Percentiles rank a stretch among this genome's conserved stretches.
Conservation (phyloP, 2,797 vertebrate genomes). For the Alca torda region DNA sequence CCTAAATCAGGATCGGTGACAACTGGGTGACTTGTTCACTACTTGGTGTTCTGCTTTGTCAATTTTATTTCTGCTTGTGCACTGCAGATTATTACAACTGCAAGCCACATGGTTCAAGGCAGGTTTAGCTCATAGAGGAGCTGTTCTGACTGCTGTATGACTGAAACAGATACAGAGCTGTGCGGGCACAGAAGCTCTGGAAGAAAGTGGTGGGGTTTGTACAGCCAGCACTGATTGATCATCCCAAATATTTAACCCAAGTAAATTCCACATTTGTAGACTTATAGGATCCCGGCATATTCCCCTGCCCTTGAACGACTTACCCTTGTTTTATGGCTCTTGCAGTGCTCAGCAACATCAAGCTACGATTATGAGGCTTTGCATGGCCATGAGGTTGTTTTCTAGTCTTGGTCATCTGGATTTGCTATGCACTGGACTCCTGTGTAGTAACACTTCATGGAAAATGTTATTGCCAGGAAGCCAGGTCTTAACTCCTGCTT, state of each 20-base stretch:
- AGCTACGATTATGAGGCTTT: not conserved
- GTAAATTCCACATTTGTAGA: not conserved
- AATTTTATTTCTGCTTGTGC: not conserved
- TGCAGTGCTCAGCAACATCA: not conserved
- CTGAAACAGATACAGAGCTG: not conserved
- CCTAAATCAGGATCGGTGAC: not conserved
- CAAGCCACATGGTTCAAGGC: not conserved
- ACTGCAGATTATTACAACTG: not conserved
- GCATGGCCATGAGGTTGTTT: not conserved
- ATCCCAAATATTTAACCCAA: not conserved
- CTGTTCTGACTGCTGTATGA: not conserved
- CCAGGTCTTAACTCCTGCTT: not conserved
- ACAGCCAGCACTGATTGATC: not conserved
- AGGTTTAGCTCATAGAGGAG: not conserved
- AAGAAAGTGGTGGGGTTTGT: not conserved
- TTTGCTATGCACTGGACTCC: not conserved
- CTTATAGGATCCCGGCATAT: not conserved
- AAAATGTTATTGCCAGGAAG: not conserved
- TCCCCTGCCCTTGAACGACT: not conserved
- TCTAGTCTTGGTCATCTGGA: not conserved
- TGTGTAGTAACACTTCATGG: not conserved
- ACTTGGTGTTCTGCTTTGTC: not conserved
- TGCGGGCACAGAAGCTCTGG: not conserved
- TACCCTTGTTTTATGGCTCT: not conserved
- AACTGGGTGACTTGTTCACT: not conserved